phyloP scores from a whole-genome alignment of 2,797 vertebrate genomes.

The Gorsachius magnificus region DNA sequence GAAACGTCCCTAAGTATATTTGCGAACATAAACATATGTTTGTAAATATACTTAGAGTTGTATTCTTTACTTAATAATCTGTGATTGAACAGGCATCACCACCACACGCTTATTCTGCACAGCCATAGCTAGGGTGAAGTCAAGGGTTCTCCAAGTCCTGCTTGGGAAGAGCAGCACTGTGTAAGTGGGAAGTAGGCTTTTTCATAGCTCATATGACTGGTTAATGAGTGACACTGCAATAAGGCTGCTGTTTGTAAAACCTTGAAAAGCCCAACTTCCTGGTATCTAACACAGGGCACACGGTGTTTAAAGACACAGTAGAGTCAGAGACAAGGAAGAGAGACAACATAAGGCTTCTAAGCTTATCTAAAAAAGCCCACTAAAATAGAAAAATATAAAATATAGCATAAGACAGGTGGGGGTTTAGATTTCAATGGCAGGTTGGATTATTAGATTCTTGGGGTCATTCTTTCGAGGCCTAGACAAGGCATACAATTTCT shows the following conservation, averaged over 20 bases:
- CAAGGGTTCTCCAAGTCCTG: neutral
- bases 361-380: neutral
- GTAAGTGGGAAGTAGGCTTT: neutral
- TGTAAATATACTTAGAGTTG: neutral
- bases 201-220: neutral
- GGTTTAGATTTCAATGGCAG: neutral
- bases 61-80: neutral
- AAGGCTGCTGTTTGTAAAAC: constrained; percentile 4
- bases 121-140: neutral
- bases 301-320: neutral
- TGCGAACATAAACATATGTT: neutral
- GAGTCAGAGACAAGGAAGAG: neutral
- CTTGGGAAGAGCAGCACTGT: neutral
- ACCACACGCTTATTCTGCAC: neutral
- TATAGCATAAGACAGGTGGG: accelerated
- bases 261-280: neutral
- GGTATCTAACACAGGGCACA: neutral
- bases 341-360: neutral
- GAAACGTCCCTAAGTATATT: neutral
- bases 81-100: neutral
- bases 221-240: constrained; percentile 45
- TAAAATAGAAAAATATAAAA: neutral
- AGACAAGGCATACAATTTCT: neutral
- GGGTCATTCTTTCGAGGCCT: neutral
- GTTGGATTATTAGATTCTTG: neutral